Percentiles rank a stretch among this genome's conserved stretches.
These are phyloP conservation scores for Dendrophyllia cribrosa DNA, from an alignment of 64 coral and sea anemone species.

Conservation along the genomic window DNA sequence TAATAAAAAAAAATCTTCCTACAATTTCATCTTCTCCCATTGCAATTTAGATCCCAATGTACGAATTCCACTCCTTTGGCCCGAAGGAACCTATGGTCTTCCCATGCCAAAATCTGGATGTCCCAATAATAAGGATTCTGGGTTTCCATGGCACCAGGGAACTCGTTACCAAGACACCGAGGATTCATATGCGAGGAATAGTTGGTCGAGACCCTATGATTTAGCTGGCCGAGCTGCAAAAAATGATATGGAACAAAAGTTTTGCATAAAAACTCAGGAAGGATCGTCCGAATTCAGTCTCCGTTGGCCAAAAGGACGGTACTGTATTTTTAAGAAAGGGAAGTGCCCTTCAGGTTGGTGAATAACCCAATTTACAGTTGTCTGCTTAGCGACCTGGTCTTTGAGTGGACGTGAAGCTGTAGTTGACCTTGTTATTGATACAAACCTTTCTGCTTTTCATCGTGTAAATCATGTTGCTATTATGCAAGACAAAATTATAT, in stretches of 20 bases:
- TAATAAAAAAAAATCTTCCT: no score
- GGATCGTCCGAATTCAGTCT: neutral
- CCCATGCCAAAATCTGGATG: conserved; percentile 64
- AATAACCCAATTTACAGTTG: no score
- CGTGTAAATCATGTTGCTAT: no score
- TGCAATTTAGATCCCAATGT: conserved; percentile 42
- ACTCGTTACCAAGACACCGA: conserved; percentile 27
- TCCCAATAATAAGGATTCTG: neutral
- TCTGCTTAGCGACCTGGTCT: no score
- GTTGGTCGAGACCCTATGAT: conserved; percentile 25
- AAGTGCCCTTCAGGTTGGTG: conserved; percentile 15
- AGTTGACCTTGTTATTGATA: no score
- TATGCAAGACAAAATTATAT: no score
- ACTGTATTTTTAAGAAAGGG: conserved; percentile 37
- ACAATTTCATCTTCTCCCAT: no score
- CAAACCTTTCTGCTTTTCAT: no score
- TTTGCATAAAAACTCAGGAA: neutral
- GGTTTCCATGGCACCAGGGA: conserved; percentile 16
- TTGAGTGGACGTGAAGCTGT: no score
- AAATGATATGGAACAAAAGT: conserved; percentile 14
- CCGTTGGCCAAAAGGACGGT: conserved; percentile 6
- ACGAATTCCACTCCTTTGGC: conserved; percentile 59
- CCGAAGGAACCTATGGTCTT: conserved; percentile 48
- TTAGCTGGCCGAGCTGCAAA: neutral
- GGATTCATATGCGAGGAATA: neutral